Conservation (phyloP, 2,797 vertebrate genomes). For the Hemitrygon akajei region DNA sequence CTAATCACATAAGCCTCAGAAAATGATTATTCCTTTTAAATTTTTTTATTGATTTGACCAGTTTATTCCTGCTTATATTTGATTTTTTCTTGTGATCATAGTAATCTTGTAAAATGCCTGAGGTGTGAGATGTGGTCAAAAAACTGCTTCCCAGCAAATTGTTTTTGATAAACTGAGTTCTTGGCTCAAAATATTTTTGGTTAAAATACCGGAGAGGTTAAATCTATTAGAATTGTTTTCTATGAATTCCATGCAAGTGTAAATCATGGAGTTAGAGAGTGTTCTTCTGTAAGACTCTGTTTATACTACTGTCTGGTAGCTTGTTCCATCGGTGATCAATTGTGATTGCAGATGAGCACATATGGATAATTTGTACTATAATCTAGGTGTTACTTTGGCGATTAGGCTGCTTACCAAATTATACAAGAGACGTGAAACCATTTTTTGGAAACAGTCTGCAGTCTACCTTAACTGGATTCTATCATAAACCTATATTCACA, state of each 20-base stretch:
- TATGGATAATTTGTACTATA: not conserved
- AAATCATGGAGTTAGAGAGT: not conserved
- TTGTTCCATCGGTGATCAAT: not conserved
- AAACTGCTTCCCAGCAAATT: not conserved
- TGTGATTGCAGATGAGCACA: not conserved
- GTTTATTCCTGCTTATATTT: not conserved
- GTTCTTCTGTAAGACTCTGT: not conserved
- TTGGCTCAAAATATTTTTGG: not conserved
- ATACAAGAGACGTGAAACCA: not conserved
- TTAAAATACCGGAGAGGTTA: not conserved
- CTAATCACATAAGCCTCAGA: not conserved
- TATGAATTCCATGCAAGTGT: not conserved
- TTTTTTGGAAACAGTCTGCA: not conserved
- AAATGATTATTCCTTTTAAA: not conserved
- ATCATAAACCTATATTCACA: not conserved
- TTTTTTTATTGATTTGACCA: not conserved
- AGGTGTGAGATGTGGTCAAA: not conserved
- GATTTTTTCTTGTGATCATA: not conserved
- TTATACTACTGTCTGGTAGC: not conserved
- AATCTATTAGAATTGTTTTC: not conserved
- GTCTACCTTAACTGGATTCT: not conserved
- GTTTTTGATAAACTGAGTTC: not conserved
- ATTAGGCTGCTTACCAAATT: not conserved
- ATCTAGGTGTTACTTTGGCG: not conserved
- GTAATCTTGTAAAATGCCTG: not conserved